Conservation (phyloP, 2,113 vertebrate genomes). For the Brevimyrus niger region DNA sequence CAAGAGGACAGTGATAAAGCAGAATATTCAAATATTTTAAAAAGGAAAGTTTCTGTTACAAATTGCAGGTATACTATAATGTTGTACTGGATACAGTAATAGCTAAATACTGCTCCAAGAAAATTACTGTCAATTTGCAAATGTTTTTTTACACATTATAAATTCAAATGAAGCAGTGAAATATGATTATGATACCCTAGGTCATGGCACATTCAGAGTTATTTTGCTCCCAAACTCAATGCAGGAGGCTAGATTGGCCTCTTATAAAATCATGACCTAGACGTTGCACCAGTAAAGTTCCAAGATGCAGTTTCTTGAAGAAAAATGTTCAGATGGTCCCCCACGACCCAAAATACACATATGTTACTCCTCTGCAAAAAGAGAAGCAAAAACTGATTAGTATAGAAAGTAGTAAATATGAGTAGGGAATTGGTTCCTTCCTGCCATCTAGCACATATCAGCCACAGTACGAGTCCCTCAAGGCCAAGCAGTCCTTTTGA, state of each 20-base stretch:
- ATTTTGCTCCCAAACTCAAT: background rate
- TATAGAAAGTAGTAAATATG: background rate
- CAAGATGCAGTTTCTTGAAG: background rate
- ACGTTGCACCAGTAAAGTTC: background rate
- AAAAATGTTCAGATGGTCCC: background rate
- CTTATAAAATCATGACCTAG: background rate
- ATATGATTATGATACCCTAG: background rate
- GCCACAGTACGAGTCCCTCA: constrained; percentile 84
- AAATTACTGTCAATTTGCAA: background rate
- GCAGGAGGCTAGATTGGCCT: background rate
- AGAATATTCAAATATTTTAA: background rate
- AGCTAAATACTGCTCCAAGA: background rate
- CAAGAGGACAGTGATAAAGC: background rate
- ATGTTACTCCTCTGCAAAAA: background rate
- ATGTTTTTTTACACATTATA: background rate
- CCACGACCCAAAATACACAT: background rate
- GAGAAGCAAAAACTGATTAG: background rate
- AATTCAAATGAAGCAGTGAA: background rate
- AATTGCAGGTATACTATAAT: background rate
- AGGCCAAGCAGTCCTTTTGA: constrained; percentile 58
- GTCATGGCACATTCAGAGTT: background rate
- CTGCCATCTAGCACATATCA: constrained; percentile 84
- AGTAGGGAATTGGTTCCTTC: constrained; percentile 49
- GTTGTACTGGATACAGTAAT: background rate
- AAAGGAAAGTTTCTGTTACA: background rate